Evolutionary conservation across 2,797 vertebrate species (phyloP).

Genomic region (Phrynocephalus guinanensis): DNA sequence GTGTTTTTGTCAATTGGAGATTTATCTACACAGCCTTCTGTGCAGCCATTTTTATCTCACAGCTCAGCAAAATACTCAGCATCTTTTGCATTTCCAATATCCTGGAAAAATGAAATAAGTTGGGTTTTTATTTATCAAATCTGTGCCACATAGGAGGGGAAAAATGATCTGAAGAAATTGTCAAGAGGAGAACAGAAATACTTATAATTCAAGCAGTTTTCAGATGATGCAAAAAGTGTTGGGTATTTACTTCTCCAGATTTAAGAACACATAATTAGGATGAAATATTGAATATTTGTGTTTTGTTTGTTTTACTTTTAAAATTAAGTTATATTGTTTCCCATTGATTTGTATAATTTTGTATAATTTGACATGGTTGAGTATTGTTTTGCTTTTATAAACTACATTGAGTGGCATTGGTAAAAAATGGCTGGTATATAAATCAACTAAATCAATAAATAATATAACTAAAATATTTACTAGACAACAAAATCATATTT

Average conservation of each 20-base stretch:
- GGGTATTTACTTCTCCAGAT: not conserved
- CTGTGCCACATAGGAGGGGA: not conserved
- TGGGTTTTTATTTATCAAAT: slow-evolving; percentile 1
- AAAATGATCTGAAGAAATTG: slow-evolving; percentile 26
- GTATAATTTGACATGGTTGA: too few species aligned
- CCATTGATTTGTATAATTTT: too few species aligned
- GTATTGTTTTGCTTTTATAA: too few species aligned
- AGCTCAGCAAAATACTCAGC: slow-evolving; percentile 33
- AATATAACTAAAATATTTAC: not conserved
- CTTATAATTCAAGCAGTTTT: slow-evolving; percentile 1
- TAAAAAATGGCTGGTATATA: too few species aligned
- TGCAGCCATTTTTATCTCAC: slow-evolving; percentile 23
- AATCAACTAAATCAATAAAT: too few species aligned
- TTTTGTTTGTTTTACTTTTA: too few species aligned
- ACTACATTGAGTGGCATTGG: too few species aligned
- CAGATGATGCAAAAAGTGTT: not conserved
- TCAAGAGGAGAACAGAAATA: not conserved
- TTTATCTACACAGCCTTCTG: slow-evolving; percentile 21
- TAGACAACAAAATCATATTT: not conserved
- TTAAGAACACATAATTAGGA: not conserved
- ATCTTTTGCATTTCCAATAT: slow-evolving; percentile 33
- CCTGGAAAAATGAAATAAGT: not conserved
- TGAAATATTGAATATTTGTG: too few species aligned
- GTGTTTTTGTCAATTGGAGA: slow-evolving; percentile 35
- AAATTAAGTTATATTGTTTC: too few species aligned